These are phyloP conservation scores for Lepisosteus oculatus DNA, from an alignment of 2,113 vertebrate genomes.

Conservation along the genomic window DNA sequence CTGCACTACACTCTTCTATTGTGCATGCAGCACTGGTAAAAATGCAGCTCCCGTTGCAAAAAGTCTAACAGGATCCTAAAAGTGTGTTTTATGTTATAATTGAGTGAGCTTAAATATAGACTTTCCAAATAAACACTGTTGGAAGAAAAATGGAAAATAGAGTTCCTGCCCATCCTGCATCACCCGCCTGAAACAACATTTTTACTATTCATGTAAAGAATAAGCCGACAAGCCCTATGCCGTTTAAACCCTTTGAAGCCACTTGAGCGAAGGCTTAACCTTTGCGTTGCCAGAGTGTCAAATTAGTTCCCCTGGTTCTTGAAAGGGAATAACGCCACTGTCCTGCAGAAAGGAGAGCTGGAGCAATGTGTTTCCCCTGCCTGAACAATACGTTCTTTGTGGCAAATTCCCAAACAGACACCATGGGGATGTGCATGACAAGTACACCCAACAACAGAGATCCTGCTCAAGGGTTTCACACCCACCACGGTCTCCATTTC, in stretches of 20 bases:
- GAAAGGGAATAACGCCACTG: neutral
- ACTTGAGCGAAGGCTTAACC: conserved; percentile 1
- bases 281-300: neutral
- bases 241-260: conserved; percentile 3
- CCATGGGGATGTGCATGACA: conserved; percentile 27
- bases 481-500: neutral
- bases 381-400: conserved; percentile 34
- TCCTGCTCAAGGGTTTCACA: neutral
- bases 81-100: too few species aligned
- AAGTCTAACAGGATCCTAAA: too few species aligned
- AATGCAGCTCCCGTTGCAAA: too few species aligned
- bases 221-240: neutral
- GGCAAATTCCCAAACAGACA: conserved; percentile 14
- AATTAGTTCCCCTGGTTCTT: conserved; percentile 7
- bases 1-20: too few species aligned
- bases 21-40: too few species aligned
- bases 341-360: neutral
- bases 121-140: too few species aligned
- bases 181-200: conserved; percentile 1
- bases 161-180: neutral
- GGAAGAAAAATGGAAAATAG: too few species aligned
- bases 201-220: neutral
- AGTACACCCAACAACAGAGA: neutral
- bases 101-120: too few species aligned
- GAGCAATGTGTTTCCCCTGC: neutral